Conservation (phyloP, 2,113 vertebrate genomes). For the Hippopotamus amphibius region DNA sequence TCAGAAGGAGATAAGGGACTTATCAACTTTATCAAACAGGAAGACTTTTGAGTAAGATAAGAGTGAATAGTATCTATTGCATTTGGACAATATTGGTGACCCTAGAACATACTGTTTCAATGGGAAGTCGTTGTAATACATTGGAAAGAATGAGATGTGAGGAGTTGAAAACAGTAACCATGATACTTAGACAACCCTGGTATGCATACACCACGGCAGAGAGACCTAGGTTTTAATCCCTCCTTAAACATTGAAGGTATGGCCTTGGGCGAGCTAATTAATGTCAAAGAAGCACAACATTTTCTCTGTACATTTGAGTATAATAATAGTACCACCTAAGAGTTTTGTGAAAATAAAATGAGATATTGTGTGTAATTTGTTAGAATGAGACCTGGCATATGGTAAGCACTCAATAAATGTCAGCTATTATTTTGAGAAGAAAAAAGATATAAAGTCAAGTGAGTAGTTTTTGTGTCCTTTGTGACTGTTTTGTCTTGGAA, state of each 20-base stretch:
- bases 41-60: not conserved
- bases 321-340: not conserved
- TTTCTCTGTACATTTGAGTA: not conserved
- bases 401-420: constrained; percentile 29
- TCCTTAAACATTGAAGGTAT: not conserved
- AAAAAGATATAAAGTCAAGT: not conserved
- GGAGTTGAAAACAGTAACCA: not conserved
- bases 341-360: constrained; percentile 47
- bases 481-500: constrained; percentile 27
- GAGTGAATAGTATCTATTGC: not conserved
- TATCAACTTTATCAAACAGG: not conserved
- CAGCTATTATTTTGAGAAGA: constrained; percentile 45
- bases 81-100: not conserved
- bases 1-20: not conserved
- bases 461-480: not conserved
- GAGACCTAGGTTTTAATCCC: not conserved
- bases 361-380: not conserved
- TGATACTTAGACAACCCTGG: not conserved
- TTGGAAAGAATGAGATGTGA: not conserved
- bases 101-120: not conserved
- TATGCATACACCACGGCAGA: not conserved
- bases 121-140: not conserved
- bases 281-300: not conserved
- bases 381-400: not conserved
- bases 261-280: not conserved